Conservation (phyloP, 2,888 invertebrate genomes). For the Phytoseiulus persimilis region DNA sequence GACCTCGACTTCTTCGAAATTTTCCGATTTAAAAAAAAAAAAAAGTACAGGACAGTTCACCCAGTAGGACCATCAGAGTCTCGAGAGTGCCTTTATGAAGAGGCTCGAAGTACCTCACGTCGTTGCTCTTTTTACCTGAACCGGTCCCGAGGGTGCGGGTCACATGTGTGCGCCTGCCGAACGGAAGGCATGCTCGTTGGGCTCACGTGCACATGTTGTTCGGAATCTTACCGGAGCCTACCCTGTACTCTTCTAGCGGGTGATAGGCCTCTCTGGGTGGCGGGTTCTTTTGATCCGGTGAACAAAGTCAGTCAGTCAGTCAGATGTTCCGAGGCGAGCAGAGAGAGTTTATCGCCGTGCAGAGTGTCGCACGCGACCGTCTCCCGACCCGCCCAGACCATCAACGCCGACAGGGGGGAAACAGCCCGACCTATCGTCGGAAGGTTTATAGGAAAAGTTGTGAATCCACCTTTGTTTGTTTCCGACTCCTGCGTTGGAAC, state of each 20-base stretch:
- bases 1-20: too few relatives aligned
- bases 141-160: too few relatives aligned
- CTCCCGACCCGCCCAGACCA: neutral
- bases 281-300: neutral
- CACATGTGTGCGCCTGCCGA: neutral
- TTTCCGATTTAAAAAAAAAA: too few relatives aligned
- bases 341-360: neutral
- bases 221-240: neutral
- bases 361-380: neutral
- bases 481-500: neutral
- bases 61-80: too few relatives aligned
- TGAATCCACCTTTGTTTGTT: neutral
- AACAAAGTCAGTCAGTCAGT: neutral
- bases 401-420: neutral
- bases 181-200: neutral
- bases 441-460: neutral
- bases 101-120: too few relatives aligned
- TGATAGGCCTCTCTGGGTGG: neutral
- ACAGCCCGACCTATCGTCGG: neutral
- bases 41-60: too few relatives aligned
- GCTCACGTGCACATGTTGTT: neutral
- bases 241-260: neutral
- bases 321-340: neutral
- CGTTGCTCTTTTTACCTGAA: too few relatives aligned
- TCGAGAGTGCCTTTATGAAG: too few relatives aligned